Evolutionary conservation across 2,888 invertebrate species (phyloP).

Genomic region (Acrobasis repandana): DNA sequence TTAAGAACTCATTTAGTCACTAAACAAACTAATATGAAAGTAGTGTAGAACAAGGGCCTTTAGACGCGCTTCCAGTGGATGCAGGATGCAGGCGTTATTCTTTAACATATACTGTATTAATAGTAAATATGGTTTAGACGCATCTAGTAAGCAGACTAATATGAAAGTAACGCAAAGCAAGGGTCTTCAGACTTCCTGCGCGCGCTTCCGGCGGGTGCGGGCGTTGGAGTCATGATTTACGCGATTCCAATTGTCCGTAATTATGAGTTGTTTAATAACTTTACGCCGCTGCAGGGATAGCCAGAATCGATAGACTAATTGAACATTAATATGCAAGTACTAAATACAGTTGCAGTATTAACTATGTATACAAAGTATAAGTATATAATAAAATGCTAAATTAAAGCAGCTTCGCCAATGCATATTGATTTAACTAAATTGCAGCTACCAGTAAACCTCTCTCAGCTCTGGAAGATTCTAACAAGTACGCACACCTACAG

Average conservation of each 20-base stretch:
- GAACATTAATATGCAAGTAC: not conserved
- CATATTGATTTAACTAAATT: too few species aligned
- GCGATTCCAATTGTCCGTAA: conserved; percentile 71
- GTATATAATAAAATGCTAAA: too few species aligned
- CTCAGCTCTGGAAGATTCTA: too few species aligned
- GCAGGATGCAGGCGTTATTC: not conserved
- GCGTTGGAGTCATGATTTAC: conserved; percentile 75
- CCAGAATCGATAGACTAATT: not conserved
- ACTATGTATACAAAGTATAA: not conserved
- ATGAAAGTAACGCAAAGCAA: not conserved
- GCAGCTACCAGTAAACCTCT: too few species aligned
- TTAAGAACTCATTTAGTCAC: too few species aligned
- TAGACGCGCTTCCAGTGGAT: too few species aligned
- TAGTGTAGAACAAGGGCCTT: too few species aligned
- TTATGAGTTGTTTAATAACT: conserved; percentile 55
- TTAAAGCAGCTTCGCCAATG: too few species aligned
- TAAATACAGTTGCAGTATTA: not conserved
- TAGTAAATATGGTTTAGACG: not conserved
- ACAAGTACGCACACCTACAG: too few species aligned
- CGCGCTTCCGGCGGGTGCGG: conserved; percentile 67
- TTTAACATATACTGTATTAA: not conserved
- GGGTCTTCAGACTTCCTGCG: conserved; percentile 71
- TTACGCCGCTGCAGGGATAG: conserved; percentile 36
- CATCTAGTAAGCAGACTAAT: conserved; percentile 40
- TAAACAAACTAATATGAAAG: too few species aligned